These are phyloP conservation scores for Oenanthe melanoleuca DNA, from an alignment of 2,113 vertebrate genomes.

Conservation along the genomic window DNA sequence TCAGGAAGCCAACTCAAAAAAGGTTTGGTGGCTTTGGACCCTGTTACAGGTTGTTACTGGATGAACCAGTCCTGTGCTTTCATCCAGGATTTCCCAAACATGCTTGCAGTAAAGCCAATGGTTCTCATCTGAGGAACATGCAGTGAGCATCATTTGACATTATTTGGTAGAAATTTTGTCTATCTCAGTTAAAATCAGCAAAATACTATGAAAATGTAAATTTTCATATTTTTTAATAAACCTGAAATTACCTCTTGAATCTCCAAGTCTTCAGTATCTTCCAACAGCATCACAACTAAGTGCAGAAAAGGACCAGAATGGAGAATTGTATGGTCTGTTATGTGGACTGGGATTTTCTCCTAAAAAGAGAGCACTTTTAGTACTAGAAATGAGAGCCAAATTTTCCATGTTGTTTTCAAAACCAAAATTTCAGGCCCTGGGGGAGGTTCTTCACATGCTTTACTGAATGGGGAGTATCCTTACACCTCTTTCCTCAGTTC, in stretches of 20 bases:
- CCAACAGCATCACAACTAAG: not conserved
- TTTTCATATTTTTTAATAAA: not conserved
- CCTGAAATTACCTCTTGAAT: not conserved
- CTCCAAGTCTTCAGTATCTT: not conserved
- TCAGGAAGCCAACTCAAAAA: not conserved
- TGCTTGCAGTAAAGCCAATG: not conserved
- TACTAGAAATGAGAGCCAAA: not conserved
- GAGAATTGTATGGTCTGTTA: not conserved
- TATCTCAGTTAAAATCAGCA: not conserved
- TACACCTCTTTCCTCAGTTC: not conserved
- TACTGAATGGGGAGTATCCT: not conserved
- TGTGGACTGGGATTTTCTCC: not conserved
- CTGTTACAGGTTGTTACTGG: not conserved
- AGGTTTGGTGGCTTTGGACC: not conserved
- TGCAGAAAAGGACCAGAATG: not conserved
- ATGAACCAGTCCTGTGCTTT: not conserved
- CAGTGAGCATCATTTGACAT: not conserved
- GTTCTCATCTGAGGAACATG: not conserved
- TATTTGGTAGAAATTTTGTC: not conserved
- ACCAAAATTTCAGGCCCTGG: not conserved
- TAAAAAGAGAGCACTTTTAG: not conserved
- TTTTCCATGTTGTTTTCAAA: not conserved
- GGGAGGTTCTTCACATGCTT: not conserved
- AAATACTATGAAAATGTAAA: not conserved
- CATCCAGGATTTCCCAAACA: not conserved